Conservation (phyloP, 2,797 vertebrate species). For the Amblyraja radiata region DNA sequence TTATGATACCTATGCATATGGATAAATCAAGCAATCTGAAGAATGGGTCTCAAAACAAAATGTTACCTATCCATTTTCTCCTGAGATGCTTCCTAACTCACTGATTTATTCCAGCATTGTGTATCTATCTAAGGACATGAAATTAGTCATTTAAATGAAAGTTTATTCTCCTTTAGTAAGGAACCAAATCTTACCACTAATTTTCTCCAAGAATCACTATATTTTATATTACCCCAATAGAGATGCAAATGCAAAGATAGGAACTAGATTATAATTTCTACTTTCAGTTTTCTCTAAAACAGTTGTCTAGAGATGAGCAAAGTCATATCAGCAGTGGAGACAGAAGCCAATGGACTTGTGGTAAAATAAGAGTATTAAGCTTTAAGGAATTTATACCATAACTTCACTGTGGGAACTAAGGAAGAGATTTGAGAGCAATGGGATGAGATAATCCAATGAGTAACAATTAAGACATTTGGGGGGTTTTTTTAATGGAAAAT, state of each 20-base stretch:
- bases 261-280: neutral
- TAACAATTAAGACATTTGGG: neutral
- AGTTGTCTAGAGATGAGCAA: neutral
- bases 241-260: neutral
- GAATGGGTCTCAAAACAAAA: too few species aligned
- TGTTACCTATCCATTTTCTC: too few species aligned
- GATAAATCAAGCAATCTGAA: neutral
- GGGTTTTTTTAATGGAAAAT: too few species aligned
- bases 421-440: neutral
- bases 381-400: neutral
- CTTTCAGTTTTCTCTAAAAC: neutral
- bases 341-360: neutral
- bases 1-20: neutral
- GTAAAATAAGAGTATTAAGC: neutral
- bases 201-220: neutral
- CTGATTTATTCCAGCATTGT: too few species aligned
- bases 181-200: neutral
- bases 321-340: neutral
- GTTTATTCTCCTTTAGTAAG: neutral
- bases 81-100: too few species aligned
- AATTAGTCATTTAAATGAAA: neutral
- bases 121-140: neutral
- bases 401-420: neutral
- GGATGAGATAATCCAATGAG: neutral
- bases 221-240: neutral